phyloP scores from a whole-genome alignment of 2,797 vertebrate genomes.

The Artibeus jamaicensis region DNA sequence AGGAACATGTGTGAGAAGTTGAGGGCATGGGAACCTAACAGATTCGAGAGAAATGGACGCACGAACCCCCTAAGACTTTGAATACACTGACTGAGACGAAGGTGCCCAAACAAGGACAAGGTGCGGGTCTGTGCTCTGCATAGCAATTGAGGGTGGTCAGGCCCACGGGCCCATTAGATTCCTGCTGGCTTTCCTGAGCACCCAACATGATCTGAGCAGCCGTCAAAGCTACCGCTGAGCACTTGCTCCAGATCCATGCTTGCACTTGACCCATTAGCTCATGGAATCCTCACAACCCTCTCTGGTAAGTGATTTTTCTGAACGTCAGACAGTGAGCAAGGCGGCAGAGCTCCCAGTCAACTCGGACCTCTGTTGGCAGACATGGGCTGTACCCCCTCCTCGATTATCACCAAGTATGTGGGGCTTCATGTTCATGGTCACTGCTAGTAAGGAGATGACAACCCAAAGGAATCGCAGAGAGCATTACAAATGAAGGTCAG shows the following conservation, averaged over 20 bases:
- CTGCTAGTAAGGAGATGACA: background rate
- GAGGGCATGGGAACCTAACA: background rate
- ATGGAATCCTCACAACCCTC: background rate
- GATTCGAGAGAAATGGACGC: background rate
- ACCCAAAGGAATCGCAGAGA: background rate
- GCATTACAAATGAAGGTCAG: background rate
- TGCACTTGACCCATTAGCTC: background rate
- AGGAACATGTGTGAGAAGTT: fast-evolving
- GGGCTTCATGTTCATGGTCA: background rate
- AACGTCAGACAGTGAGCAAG: background rate
- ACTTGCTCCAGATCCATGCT: background rate
- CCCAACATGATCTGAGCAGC: background rate
- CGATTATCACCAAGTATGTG: fast-evolving
- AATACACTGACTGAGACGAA: background rate
- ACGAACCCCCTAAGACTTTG: background rate
- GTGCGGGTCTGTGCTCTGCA: background rate
- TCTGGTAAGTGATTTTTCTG: background rate
- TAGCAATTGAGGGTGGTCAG: background rate
- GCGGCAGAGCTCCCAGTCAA: background rate
- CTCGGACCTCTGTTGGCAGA: no score
- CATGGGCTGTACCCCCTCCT: no score
- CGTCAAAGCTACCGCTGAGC: background rate
- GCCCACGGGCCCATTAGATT: background rate
- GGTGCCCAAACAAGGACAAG: background rate
- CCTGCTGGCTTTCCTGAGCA: background rate